Evolutionary conservation across 2,797 vertebrate species (phyloP).

Genomic region (Melanitta fusca): DNA sequence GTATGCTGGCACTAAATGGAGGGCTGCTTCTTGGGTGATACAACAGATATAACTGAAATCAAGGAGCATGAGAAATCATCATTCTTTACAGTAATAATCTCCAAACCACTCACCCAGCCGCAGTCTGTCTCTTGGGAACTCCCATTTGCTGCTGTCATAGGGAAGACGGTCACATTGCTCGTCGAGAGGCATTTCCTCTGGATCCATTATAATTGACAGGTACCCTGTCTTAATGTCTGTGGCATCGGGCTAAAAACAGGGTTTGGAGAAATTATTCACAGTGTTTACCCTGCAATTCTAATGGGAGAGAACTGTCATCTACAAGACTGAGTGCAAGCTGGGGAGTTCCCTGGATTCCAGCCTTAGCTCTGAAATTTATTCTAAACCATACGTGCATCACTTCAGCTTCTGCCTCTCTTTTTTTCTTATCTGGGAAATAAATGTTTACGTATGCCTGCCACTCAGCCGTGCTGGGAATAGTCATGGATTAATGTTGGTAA

Average conservation of each 20-base stretch:
- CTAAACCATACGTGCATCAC: neutral
- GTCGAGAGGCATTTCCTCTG: conserved; percentile 90
- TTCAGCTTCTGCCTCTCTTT: neutral
- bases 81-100: accelerated
- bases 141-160: conserved; percentile 94
- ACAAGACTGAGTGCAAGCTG: neutral
- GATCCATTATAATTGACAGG: conserved; percentile 95
- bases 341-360: neutral
- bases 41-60: accelerated
- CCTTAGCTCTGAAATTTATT: neutral
- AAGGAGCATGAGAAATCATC: neutral
- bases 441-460: neutral
- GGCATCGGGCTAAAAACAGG: conserved; percentile 82
- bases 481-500: neutral
- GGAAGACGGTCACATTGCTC: conserved; percentile 93
- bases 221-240: conserved; percentile 92
- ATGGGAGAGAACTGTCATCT: neutral
- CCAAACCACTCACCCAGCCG: conserved; percentile 84
- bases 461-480: neutral
- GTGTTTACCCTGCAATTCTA: neutral
- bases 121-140: conserved; percentile 93
- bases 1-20: neutral
- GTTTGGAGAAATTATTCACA: neutral
- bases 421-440: neutral
- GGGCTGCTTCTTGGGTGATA: neutral